Evolutionary conservation across 37 sponge, comb jelly and placozoan species (phyloP), one percentile per base, ranked within the genome.

Genomic region (Petrosia ficiformis): DNA sequence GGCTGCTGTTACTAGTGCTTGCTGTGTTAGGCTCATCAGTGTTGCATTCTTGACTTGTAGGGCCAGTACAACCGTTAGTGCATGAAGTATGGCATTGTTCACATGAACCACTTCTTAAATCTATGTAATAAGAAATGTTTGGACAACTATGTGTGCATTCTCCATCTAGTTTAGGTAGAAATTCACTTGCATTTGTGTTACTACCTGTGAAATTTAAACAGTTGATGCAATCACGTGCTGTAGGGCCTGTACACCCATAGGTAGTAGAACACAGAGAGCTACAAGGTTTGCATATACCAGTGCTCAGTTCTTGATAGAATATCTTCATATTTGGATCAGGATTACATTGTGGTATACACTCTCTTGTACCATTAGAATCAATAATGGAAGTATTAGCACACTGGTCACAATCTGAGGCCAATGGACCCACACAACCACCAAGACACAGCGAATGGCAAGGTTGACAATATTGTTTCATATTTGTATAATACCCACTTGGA

Each of bases 201-300:
- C 1, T 74, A 22, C 32, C 22, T 0, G 82, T 8, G 19, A 31
- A 32, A 10, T 59, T 14, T 2, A 28, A 11, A 33, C 93, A 92
- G n/a, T 48, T 36, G 22, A 65, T 68, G 65, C 93, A 92, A 37
- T 92, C 85, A 28, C 57, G 19, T 25, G 84, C 65, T 3, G 41
- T 72, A 0, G 85, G 85, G 21, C 93, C 89, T 0, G 22, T 56
- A 39, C 93, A 92, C 0, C 93, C 88, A n/a, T 29, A 61, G 5
- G 22, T 26, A 10, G 21, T 33, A 1, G 77, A 84, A 58, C 93
- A 92, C 0, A 72, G 57, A 14, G 21, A 8, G 39, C 57, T 69
- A 57, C 93, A 92, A 3, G 64, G 77, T 41, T 72, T 44, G 38
- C 93, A 92, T 24, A 44, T 34, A 2, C 80, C 73, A 38, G 40